Percentiles rank a stretch among this genome's conserved stretches.
Conservation (phyloP, 2,113 vertebrate genomes). For the Podilymbus podiceps region DNA sequence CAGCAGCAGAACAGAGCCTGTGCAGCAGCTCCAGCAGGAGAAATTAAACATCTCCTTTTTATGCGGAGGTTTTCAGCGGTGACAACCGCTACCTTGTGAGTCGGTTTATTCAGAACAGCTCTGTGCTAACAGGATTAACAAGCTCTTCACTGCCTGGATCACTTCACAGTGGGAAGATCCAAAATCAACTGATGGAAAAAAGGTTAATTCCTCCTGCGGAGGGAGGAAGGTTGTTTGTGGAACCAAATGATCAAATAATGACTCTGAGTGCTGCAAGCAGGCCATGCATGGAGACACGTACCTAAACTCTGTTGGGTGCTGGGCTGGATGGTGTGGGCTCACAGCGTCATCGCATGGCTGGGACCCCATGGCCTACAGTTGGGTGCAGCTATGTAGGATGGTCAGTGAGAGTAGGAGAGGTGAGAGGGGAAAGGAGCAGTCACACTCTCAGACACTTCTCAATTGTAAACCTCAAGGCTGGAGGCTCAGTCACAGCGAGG, state of each 20-base stretch:
- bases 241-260: not conserved
- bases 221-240: conserved; percentile 33
- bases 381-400: not conserved
- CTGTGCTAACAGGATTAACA: not conserved
- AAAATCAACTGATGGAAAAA: conserved; percentile 50
- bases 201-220: not conserved
- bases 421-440: not conserved
- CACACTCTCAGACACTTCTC: not conserved
- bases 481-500: not conserved
- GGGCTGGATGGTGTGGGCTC: not conserved
- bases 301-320: rapidly evolving
- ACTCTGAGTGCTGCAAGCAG: not conserved
- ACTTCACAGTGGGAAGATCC: not conserved
- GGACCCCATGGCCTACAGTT: not conserved
- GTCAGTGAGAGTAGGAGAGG: not conserved
- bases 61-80: not conserved
- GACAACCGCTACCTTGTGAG: not conserved
- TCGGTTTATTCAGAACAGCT: not conserved
- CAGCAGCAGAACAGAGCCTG: not conserved
- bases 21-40: not conserved
- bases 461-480: not conserved
- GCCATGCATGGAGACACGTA: not conserved
- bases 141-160: conserved; percentile 22
- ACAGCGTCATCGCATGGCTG: rapidly evolving
- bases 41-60: not conserved